Conservation (phyloP, 2,888 invertebrate genomes). For the Geotrupes spiniger region DNA sequence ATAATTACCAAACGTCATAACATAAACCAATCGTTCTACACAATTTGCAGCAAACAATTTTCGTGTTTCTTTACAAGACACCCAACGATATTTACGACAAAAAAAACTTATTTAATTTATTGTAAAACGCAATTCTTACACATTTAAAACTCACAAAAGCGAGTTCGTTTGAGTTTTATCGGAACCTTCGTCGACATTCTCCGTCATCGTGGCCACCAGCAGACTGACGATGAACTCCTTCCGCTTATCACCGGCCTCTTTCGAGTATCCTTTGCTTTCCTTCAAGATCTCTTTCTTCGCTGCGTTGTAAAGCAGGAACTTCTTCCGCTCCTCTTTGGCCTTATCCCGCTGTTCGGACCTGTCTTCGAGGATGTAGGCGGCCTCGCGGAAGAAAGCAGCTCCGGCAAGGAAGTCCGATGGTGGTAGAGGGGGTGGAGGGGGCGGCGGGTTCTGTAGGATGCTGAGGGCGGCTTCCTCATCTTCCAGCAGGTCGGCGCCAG, state of each 20-base stretch:
- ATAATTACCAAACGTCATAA: too few species aligned
- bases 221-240: slow-evolving; percentile 15
- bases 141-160: too few species aligned
- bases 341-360: slow-evolving; percentile 16
- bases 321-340: slow-evolving; percentile 10
- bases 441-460: slow-evolving; percentile 16
- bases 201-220: slow-evolving; percentile 15
- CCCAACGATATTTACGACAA: too few species aligned
- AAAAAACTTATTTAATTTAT: too few species aligned
- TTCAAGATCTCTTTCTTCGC: slow-evolving; percentile 18
- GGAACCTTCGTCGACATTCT: not conserved
- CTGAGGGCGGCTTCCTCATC: slow-evolving; percentile 18
- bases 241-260: slow-evolving; percentile 7
- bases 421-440: slow-evolving; percentile 19
- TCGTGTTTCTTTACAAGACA: too few species aligned
- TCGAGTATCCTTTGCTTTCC: slow-evolving; percentile 11
- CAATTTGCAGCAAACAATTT: too few species aligned
- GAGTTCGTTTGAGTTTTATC: too few species aligned
- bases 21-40: too few species aligned
- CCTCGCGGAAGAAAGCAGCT: slow-evolving; percentile 17
- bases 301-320: slow-evolving; percentile 16
- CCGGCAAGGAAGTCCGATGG: slow-evolving; percentile 19
- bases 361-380: slow-evolving; percentile 20
- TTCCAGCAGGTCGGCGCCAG: slow-evolving; percentile 18
- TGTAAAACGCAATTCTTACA: too few species aligned